A percentile compares a stretch with the other conserved stretches of the same genome.
Evolutionary conservation across 1,140 invertebrate species (phyloP).

Genomic region (Capitella teleta): DNA sequence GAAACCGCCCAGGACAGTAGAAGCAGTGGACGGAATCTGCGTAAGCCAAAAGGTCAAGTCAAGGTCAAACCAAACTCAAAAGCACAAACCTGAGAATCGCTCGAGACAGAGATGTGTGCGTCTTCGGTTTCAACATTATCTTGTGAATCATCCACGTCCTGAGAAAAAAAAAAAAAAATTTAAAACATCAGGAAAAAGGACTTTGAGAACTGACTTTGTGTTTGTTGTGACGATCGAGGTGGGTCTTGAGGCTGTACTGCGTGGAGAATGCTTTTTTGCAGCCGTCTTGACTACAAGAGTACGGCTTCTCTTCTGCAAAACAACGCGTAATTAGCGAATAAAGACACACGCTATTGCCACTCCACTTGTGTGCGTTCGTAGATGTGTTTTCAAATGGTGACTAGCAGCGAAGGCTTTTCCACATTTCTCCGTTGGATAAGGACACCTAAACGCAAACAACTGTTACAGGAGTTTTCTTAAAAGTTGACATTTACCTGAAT

Average conservation of each 20-base stretch:
- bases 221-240: constrained; percentile 53
- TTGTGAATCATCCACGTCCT: too few species aligned
- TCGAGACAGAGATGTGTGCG: too few species aligned
- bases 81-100: too few species aligned
- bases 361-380: constrained; percentile 54
- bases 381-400: constrained; percentile 78
- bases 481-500: constrained; percentile 58
- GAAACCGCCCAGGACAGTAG: too few species aligned
- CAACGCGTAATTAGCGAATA: constrained; percentile 30
- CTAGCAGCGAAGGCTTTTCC: constrained; percentile 82
- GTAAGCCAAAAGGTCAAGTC: too few species aligned
- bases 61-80: too few species aligned
- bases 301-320: constrained; percentile 80
- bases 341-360: not conserved
- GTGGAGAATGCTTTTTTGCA: constrained; percentile 93
- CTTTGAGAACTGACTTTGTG: too few species aligned
- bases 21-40: too few species aligned
- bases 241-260: constrained; percentile 73
- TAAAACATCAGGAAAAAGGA: too few species aligned
- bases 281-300: constrained; percentile 59
- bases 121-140: too few species aligned
- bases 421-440: constrained; percentile 68
- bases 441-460: constrained; percentile 49
- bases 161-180: too few species aligned
- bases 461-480: not conserved